Evolutionary conservation across 2,888 invertebrate genomes (phyloP).

Genomic region (Pristionchus maxplancki): DNA sequence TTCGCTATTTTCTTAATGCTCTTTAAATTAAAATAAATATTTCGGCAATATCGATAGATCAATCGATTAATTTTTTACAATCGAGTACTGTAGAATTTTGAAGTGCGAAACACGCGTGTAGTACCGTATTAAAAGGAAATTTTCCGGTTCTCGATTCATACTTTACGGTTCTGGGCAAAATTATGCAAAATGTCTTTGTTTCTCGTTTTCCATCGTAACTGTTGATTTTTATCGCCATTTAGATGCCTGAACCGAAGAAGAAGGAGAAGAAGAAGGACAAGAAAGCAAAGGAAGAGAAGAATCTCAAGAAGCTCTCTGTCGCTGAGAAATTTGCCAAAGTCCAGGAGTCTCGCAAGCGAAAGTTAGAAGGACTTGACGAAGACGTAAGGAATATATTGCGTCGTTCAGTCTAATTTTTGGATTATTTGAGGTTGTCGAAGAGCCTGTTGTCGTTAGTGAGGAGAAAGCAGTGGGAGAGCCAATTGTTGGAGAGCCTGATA

Average conservation of each 20-base stretch:
- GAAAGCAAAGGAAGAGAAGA: conserved; percentile 30
- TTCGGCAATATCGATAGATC: too few species aligned
- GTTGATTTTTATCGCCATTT: background rate
- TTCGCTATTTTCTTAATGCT: too few species aligned
- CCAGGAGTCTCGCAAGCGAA: conserved; percentile 8
- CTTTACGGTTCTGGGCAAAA: background rate
- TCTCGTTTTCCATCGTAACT: background rate
- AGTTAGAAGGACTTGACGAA: conserved; percentile 25
- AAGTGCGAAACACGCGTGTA: background rate
- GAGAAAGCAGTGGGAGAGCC: background rate
- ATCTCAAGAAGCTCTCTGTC: conserved; percentile 12
- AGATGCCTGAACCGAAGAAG: conserved; percentile 38
- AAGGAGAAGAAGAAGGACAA: conserved; percentile 33
- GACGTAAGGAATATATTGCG: background rate
- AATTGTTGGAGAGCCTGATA: background rate
- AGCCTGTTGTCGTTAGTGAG: background rate
- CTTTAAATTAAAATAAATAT: too few species aligned
- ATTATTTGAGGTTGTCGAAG: background rate
- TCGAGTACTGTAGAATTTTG: background rate
- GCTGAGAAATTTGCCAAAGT: conserved; percentile 35
- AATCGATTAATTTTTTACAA: too few species aligned
- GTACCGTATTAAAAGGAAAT: background rate
- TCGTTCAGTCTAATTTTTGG: background rate
- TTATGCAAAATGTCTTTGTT: background rate
- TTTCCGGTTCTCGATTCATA: background rate